Percentiles rank a stretch among this genome's conserved stretches.
These are phyloP conservation scores for Onychomys leucogaster DNA, from an alignment of 2,797 vertebrate species.

Conservation along the genomic window DNA sequence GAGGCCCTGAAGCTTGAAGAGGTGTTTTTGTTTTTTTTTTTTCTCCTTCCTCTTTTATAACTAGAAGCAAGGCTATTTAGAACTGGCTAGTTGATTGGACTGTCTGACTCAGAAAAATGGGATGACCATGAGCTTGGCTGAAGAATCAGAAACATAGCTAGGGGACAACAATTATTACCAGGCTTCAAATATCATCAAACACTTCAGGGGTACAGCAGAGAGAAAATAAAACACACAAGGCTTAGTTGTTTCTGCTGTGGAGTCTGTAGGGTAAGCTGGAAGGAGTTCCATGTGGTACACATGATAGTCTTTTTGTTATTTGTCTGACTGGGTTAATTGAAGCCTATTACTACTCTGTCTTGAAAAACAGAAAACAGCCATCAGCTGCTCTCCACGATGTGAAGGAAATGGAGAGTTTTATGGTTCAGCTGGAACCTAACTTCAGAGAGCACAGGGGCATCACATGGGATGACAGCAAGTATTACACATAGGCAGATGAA, in stretches of 20 bases:
- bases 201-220: slow-evolving; percentile 51
- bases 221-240: slow-evolving; percentile 50
- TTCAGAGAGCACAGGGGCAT: background rate
- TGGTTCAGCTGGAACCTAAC: background rate
- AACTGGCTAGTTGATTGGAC: slow-evolving; percentile 49
- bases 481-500: background rate
- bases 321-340: slow-evolving; percentile 61
- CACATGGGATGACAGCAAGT: background rate
- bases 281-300: slow-evolving; percentile 54
- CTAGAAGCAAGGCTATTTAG: slow-evolving; percentile 67
- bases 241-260: slow-evolving; percentile 56
- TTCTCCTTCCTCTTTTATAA: background rate
- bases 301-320: slow-evolving; percentile 50
- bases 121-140: slow-evolving; percentile 64
- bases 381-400: background rate
- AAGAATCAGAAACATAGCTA: slow-evolving; percentile 60
- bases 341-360: slow-evolving; percentile 10
- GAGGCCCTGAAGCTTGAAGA: slow-evolving; percentile 31
- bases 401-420: background rate
- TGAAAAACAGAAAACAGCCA: slow-evolving; percentile 46
- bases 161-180: slow-evolving; percentile 50
- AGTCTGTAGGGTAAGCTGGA: slow-evolving; percentile 42
- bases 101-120: slow-evolving; percentile 61
- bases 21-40: background rate
- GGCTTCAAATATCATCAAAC: slow-evolving; percentile 56